A percentile compares a stretch with the other conserved stretches of the same genome.
Evolutionary conservation across 2,888 invertebrate genomes (phyloP).

Genomic region (Teleiodes luculella): DNA sequence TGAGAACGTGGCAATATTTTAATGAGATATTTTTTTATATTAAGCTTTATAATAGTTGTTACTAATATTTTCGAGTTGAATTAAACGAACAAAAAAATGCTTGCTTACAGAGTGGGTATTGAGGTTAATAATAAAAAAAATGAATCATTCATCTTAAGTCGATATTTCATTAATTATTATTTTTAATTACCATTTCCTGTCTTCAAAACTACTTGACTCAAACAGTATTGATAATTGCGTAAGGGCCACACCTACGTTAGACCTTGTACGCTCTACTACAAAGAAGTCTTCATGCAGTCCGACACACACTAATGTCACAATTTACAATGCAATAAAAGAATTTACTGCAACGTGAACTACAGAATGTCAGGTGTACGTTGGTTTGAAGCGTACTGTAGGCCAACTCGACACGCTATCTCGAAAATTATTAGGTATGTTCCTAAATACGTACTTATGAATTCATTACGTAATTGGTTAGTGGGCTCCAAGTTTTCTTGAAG

Average conservation of each 20-base stretch:
- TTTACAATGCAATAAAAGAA: no score
- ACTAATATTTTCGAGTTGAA: no score
- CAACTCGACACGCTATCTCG: not conserved
- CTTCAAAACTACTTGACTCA: not conserved
- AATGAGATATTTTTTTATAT: no score
- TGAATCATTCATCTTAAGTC: no score
- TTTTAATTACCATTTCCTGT: not conserved
- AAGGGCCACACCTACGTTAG: slow-evolving; percentile 3
- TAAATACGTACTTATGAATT: not conserved
- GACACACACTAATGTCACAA: not conserved
- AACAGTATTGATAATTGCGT: slow-evolving; percentile 4
- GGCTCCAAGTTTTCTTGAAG: not conserved
- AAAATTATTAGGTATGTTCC: not conserved
- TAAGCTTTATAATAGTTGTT: no score
- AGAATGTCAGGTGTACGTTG: not conserved
- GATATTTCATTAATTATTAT: no score
- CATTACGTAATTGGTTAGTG: not conserved
- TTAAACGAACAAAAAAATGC: no score
- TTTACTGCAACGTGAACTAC: no score
- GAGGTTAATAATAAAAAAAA: no score
- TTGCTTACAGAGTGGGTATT: no score
- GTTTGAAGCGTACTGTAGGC: not conserved
- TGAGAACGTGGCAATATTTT: no score
- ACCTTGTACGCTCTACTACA: not conserved
- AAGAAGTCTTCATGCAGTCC: not conserved